phyloP scores from a whole-genome alignment of 2,888 invertebrate species.

The Ichneumoninae sp. region DNA sequence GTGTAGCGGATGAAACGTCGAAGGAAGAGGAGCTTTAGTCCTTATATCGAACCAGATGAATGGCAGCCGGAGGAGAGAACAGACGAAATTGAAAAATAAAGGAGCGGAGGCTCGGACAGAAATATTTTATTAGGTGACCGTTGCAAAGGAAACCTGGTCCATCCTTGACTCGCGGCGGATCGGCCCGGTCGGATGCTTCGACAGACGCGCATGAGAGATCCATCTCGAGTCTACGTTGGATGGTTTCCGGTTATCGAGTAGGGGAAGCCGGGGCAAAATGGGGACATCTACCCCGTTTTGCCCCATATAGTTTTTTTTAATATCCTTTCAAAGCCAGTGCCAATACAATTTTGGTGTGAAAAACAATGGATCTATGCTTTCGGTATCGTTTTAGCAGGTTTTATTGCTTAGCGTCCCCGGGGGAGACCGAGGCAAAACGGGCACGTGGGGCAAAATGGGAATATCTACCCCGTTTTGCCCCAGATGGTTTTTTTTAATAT shows the following conservation, averaged over 20 bases:
- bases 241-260: not conserved
- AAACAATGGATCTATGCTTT: too few species aligned
- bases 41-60: slow-evolving; percentile 25
- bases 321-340: too few species aligned
- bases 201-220: not conserved
- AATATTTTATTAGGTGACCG: not conserved
- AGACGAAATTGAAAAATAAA: slow-evolving; percentile 37
- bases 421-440: too few species aligned
- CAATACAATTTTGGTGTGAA: too few species aligned
- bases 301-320: too few species aligned
- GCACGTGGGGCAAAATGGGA: too few species aligned
- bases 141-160: not conserved
- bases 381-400: too few species aligned
- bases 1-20: slow-evolving; percentile 17
- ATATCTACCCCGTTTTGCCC: too few species aligned
- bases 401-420: too few species aligned
- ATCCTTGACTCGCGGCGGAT: not conserved
- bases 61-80: slow-evolving; percentile 1
- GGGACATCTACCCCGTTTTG: too few species aligned
- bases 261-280: too few species aligned
- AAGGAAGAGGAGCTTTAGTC: slow-evolving; percentile 19
- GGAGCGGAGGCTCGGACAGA: not conserved
- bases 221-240: not conserved
- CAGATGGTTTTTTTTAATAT: too few species aligned
- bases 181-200: not conserved